phyloP scores from a whole-genome alignment of 1,140 invertebrate genomes.

The Eurytemora carolleeae region DNA sequence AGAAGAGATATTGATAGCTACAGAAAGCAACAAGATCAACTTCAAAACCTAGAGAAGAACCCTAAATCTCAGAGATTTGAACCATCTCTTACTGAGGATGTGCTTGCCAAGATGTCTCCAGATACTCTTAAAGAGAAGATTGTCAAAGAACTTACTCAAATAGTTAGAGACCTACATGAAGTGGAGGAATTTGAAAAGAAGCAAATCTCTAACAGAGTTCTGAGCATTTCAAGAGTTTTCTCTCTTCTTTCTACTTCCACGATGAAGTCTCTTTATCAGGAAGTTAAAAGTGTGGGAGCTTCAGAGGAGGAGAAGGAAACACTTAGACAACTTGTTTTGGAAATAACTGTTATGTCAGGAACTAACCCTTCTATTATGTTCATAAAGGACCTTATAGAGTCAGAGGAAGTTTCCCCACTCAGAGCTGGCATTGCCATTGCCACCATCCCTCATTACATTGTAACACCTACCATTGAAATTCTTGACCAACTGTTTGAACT shows the following conservation, averaged over 20 bases:
- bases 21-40: not conserved
- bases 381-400: conserved; percentile 4
- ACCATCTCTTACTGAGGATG: not conserved
- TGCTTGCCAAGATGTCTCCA: not conserved
- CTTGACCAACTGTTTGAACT: not conserved
- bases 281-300: not conserved
- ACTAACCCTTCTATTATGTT: not conserved
- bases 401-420: conserved; percentile 1
- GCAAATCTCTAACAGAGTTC: conserved; percentile 3
- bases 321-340: conserved; percentile 5
- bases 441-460: conserved; percentile 2
- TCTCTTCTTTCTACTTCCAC: not conserved
- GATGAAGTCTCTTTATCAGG: conserved; percentile 1
- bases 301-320: not conserved
- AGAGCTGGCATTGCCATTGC: not conserved
- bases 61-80: not conserved
- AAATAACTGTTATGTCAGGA: conserved; percentile 3
- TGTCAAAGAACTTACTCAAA: not conserved
- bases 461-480: conserved; percentile 10
- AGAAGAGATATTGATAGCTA: not conserved
- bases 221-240: not conserved
- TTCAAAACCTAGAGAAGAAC: not conserved
- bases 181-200: conserved; percentile 3
- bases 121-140: conserved; percentile 1
- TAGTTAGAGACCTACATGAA: not conserved